Evolutionary conservation across 2,113 vertebrate species (phyloP).

Genomic region (Cephalopholis sonnerati): DNA sequence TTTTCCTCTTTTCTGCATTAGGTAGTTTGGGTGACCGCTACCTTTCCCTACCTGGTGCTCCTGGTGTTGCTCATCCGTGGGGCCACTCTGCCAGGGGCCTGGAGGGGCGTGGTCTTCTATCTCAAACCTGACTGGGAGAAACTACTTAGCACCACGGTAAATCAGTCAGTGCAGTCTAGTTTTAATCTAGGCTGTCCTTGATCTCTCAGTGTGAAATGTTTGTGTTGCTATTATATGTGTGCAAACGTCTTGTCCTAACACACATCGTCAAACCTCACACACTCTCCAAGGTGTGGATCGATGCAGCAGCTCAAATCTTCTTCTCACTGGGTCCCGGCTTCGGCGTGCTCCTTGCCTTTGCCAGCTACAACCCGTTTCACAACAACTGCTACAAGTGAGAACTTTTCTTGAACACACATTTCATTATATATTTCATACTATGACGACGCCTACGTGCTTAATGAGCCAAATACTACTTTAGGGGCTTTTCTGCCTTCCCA

Average conservation of each 20-base stretch:
- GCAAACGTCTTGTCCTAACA: background rate
- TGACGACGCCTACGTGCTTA: background rate
- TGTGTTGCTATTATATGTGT: background rate
- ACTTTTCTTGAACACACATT: background rate
- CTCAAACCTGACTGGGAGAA: conserved; percentile 95
- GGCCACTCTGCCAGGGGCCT: conserved; percentile 95
- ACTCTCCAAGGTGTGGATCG: conserved; percentile 93
- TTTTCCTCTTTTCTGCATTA: conserved; percentile 61
- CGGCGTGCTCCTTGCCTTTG: conserved; percentile 95
- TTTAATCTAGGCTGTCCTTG: background rate
- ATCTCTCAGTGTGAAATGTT: background rate
- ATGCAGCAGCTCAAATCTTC: conserved; percentile 98
- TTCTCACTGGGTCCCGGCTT: conserved; percentile 98
- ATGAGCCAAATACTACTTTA: background rate
- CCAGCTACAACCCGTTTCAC: conserved; percentile 98
- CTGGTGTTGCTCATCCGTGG: conserved; percentile 92
- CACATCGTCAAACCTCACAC: background rate
- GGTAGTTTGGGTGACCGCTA: conserved; percentile 99
- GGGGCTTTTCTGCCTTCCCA: background rate
- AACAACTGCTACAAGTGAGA: conserved; percentile 99
- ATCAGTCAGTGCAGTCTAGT: conserved; percentile 21
- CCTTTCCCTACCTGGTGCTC: conserved; percentile 95
- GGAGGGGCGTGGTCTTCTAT: conserved; percentile 96
- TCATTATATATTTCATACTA: background rate
- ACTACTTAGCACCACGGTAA: conserved; percentile 92